These are phyloP conservation scores for Thunnus maccoyii DNA, from an alignment of 2,113 vertebrate genomes.

Conservation along the genomic window DNA sequence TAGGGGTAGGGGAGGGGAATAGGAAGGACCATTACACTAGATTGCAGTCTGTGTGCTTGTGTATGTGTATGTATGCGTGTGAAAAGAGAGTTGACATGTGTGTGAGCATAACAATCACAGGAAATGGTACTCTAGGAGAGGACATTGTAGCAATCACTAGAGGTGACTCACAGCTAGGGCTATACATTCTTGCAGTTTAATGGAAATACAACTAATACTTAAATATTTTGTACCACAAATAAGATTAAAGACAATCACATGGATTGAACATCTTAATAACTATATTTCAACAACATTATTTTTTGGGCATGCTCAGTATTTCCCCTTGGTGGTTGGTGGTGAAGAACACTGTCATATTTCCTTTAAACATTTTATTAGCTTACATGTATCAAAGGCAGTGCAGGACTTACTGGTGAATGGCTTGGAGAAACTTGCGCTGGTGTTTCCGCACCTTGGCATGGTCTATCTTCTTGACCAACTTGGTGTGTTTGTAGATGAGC, in stretches of 20 bases:
- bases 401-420: conserved; percentile 98
- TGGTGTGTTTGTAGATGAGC: conserved; percentile 99
- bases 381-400: neutral
- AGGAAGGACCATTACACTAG: conserved; percentile 68
- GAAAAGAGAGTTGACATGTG: conserved; percentile 30
- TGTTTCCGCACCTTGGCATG: conserved; percentile 97
- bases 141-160: conserved; percentile 28
- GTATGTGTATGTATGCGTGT: conserved; percentile 21
- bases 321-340: conserved; percentile 1
- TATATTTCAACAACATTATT: neutral
- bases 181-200: conserved; percentile 23
- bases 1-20: conserved; percentile 35
- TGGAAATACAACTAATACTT: conserved; percentile 9
- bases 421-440: conserved; percentile 99
- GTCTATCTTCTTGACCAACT: conserved; percentile 97
- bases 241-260: conserved; percentile 26
- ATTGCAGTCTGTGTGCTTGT: conserved; percentile 54
- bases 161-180: conserved; percentile 25
- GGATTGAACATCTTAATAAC: neutral
- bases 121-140: conserved; percentile 22
- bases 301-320: conserved; percentile 39
- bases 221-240: conserved; percentile 13
- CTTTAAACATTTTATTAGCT: conserved; percentile 1
- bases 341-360: conserved; percentile 11
- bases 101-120: conserved; percentile 52